A percentile compares a stretch with the other conserved stretches of the same genome.
These are phyloP conservation scores for Chelonoidis abingdonii DNA, from an alignment of 2,113 vertebrate species.

Conservation along the genomic window DNA sequence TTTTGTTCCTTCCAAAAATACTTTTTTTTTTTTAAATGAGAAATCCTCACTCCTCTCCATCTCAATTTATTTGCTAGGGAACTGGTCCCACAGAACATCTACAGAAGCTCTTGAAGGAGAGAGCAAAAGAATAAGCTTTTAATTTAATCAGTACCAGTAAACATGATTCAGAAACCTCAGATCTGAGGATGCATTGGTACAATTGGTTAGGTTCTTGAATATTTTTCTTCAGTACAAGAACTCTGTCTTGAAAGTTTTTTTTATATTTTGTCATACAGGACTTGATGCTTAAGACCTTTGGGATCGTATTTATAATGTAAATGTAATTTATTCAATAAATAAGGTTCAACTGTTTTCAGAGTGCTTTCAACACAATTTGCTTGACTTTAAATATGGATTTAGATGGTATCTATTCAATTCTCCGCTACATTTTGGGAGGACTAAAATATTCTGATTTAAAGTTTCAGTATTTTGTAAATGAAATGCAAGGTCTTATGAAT, in stretches of 20 bases:
- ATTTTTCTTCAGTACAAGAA: background rate
- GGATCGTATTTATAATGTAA: background rate
- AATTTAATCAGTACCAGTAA: background rate
- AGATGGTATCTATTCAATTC: background rate
- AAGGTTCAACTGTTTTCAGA: background rate
- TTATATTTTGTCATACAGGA: background rate
- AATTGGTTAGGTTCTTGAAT: background rate
- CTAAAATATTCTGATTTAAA: background rate
- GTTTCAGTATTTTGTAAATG: background rate
- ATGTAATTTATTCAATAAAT: background rate
- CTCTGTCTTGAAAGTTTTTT: background rate
- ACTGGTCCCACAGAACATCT: background rate
- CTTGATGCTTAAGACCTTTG: background rate
- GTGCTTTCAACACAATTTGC: background rate
- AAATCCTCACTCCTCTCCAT: background rate
- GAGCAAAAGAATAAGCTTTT: background rate
- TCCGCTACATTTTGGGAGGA: background rate
- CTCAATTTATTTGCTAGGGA: constrained; percentile 30
- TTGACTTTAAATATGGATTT: background rate
- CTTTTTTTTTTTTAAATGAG: background rate
- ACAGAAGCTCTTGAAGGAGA: background rate
- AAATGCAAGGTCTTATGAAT: background rate
- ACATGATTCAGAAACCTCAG: background rate
- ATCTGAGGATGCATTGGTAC: background rate
- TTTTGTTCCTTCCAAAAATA: constrained; percentile 40